Evolutionary conservation across 1,140 invertebrate species (phyloP), one percentile per base, ranked within the genome.

Genomic region (Macrosteles quadrilineatus): DNA sequence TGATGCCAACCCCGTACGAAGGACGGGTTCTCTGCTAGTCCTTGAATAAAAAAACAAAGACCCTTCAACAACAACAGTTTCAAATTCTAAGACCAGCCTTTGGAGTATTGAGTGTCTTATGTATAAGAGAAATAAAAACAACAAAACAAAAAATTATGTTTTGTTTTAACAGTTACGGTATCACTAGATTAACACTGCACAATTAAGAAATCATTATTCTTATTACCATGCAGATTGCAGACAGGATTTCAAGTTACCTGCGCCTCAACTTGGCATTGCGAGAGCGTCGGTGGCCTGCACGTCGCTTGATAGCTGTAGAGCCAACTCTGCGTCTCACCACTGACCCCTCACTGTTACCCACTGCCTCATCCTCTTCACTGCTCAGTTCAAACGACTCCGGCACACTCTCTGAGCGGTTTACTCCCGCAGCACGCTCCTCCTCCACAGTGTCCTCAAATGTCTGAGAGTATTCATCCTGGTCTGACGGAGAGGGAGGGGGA

Each of bases 251-350:
- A 50, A 19, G 17, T 50, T 91, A 94, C 68, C 92, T 84, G 70
- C 91, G 82, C 82, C 88, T 87, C 14, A 92, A 78, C 78, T 90
- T 89, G 70, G 87, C 85, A 32, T 88, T 84, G 1, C 78, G 75
- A 78, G 75, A 47, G 25, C 80, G 85, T 75, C 86, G 81, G 68
- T 87, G 86, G 62, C 90, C 88, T 36, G 89, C 87, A 75, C 91
- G 80, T 73, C 91, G 81, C 79, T 87, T 84, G 73, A 93, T 87
- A 31, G 91, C 86, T 40, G 90, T 86, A 25, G 89, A 87, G 65
- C 90, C 88, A 69, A 81, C 83, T 73, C 85, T 84, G 19, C 68
- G 27, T 65, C 71, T 1, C 14, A 69, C 68, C 12, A 79, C 77
- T 2, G 81, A 40, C 3, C 32, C 32, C 32, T 36, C 32, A 14